These are phyloP conservation scores for Oenanthe melanoleuca DNA, from an alignment of 2,113 vertebrate species.

Conservation along the genomic window DNA sequence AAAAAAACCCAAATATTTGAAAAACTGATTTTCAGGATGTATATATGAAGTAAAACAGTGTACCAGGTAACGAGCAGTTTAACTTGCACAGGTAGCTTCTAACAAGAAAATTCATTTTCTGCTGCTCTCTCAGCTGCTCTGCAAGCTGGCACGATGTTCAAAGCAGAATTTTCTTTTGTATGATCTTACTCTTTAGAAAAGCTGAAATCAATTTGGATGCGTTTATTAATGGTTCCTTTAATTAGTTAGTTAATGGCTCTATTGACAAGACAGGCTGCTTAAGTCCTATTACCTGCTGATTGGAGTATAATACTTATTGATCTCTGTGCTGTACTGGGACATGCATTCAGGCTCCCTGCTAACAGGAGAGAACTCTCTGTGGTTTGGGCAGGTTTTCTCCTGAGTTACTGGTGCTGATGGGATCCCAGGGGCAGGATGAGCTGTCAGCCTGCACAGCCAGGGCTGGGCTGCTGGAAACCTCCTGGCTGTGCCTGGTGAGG, in stretches of 20 bases:
- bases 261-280: background rate
- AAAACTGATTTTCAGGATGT: background rate
- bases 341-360: too few species aligned
- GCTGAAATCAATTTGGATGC: background rate
- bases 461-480: background rate
- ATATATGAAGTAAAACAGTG: background rate
- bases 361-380: too few species aligned
- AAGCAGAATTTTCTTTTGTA: background rate
- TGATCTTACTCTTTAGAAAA: background rate
- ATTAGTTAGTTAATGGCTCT: conserved; percentile 37
- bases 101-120: background rate
- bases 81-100: background rate
- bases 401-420: too few species aligned
- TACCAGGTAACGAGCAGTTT: background rate
- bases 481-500: too few species aligned
- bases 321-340: background rate
- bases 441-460: background rate
- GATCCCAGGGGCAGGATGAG: background rate
- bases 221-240: conserved; percentile 40
- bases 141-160: background rate
- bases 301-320: background rate
- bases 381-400: too few species aligned
- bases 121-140: background rate
- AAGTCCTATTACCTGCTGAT: background rate
- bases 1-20: background rate